Evolutionary conservation across 2,113 vertebrate species (phyloP).

Genomic region (Corythaixoides concolor): DNA sequence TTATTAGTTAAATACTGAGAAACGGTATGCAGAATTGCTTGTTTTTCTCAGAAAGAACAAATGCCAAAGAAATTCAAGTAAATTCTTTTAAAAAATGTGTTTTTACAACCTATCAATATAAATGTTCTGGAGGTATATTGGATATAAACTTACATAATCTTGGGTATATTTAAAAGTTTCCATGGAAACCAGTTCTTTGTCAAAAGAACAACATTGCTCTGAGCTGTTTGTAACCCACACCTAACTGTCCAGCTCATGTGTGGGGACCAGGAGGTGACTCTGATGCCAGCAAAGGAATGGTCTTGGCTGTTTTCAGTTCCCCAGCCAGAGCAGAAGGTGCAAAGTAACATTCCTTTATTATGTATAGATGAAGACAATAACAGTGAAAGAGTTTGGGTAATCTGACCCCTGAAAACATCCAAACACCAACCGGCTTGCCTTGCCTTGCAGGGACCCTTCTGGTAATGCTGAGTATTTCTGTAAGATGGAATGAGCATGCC

Average conservation of each 20-base stretch:
- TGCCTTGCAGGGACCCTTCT: neutral
- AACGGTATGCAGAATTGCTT: neutral
- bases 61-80: conserved; percentile 7
- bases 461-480: neutral
- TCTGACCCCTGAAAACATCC: neutral
- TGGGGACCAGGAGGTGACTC: neutral
- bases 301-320: neutral
- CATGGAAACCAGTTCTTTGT: conserved; percentile 60
- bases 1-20: neutral
- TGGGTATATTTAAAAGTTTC: conserved; percentile 60
- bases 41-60: conserved; percentile 18
- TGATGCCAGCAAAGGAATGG: neutral
- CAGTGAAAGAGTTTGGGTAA: neutral
- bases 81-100: conserved; percentile 35
- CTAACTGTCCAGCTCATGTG: neutral
- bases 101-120: conserved; percentile 35
- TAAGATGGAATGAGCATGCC: neutral
- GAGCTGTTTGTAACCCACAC: conserved; percentile 20
- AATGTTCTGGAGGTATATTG: conserved; percentile 32
- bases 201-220: conserved; percentile 46
- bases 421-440: neutral
- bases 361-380: neutral
- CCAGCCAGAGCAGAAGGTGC: neutral
- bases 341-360: neutral
- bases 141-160: conserved; percentile 60